Percentiles rank a stretch among this genome's conserved stretches.
Conservation (phyloP, 2,888 invertebrate species). For the Argyresthia albistria region DNA sequence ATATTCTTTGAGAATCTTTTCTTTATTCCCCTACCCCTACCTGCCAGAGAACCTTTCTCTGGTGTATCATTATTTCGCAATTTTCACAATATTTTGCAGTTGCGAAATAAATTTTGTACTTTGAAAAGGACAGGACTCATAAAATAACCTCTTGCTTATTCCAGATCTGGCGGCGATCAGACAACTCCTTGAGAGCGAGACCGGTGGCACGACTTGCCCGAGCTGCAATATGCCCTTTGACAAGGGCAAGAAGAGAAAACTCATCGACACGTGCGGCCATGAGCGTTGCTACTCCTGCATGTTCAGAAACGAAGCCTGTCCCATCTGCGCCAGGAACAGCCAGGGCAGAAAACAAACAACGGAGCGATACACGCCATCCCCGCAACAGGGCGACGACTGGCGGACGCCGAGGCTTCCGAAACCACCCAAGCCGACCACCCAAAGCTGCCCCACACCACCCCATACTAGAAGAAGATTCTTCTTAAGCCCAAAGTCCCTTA, state of each 20-base stretch:
- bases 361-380: constrained; percentile 60
- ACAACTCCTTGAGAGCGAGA: constrained; percentile 83
- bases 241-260: constrained; percentile 94
- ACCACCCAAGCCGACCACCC: constrained; percentile 65
- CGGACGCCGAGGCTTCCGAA: constrained; percentile 73
- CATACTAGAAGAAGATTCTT: constrained; percentile 84
- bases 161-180: constrained; percentile 88
- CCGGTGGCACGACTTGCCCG: constrained; percentile 80
- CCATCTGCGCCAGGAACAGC: constrained; percentile 77
- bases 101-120: too few species aligned
- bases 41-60: too few species aligned
- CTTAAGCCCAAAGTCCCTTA: constrained; percentile 84
- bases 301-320: constrained; percentile 93
- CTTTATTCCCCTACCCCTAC: too few species aligned
- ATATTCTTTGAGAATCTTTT: too few species aligned
- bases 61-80: too few species aligned
- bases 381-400: constrained; percentile 54
- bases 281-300: constrained; percentile 96
- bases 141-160: constrained; percentile 33
- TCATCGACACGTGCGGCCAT: constrained; percentile 96
- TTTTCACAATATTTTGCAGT: too few species aligned
- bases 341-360: constrained; percentile 51
- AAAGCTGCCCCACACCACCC: constrained; percentile 88
- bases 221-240: constrained; percentile 95
- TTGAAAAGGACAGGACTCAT: too few species aligned